phyloP scores from a whole-genome alignment of 2,113 vertebrate species.

The Rhizomys pruinosus region DNA sequence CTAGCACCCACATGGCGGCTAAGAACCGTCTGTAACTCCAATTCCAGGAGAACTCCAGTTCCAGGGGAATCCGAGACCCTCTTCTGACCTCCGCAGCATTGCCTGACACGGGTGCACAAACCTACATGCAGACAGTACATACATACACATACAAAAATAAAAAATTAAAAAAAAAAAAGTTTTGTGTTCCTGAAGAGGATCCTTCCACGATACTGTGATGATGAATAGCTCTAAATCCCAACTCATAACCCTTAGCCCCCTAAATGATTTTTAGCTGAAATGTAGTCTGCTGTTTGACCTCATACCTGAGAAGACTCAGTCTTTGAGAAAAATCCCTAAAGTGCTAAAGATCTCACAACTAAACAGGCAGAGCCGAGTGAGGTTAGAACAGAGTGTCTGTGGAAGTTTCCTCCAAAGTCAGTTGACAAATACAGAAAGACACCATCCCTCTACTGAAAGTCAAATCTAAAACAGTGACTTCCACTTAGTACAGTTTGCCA shows the following conservation, averaged over 20 bases:
- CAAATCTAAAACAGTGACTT: not conserved
- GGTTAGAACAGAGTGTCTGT: not conserved
- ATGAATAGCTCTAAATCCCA: not conserved
- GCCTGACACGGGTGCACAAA: too few relatives aligned
- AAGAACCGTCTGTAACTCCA: too few relatives aligned
- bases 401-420: not conserved
- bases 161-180: too few relatives aligned
- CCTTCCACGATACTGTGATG: not conserved
- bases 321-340: not conserved
- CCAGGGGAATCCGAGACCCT: too few relatives aligned
- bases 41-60: too few relatives aligned
- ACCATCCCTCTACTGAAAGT: not conserved
- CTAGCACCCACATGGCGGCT: too few relatives aligned
- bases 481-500: slow-evolving; percentile 17
- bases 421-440: not conserved
- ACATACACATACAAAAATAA: too few relatives aligned
- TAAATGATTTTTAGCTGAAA: not conserved
- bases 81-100: too few relatives aligned
- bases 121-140: too few relatives aligned
- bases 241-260: not conserved
- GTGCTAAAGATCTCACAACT: not conserved
- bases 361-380: not conserved
- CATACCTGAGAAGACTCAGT: not conserved
- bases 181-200: slow-evolving; percentile 2
- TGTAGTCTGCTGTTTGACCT: slow-evolving; percentile 17